phyloP scores from a whole-genome alignment of 2,797 vertebrate species.

The Rhabdophis nuchalis region DNA sequence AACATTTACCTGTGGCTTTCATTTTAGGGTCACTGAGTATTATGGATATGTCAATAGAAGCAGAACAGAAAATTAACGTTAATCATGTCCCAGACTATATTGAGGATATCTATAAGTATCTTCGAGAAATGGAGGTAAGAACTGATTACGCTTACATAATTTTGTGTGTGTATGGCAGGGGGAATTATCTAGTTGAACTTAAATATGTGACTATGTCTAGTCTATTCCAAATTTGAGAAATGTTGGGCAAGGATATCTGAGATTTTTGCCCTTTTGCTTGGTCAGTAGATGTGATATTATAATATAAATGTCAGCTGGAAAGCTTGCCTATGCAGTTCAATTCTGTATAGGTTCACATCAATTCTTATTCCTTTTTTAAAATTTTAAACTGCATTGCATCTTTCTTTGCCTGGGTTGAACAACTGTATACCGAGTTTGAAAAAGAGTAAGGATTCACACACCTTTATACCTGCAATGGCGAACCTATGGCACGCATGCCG shows the following conservation, averaged over 20 bases:
- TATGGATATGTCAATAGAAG: slow-evolving; percentile 89
- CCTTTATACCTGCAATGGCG: too few relatives aligned
- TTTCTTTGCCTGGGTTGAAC: not conserved
- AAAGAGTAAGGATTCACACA: too few relatives aligned
- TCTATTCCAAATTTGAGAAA: not conserved
- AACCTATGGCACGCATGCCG: too few relatives aligned
- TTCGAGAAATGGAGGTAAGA: slow-evolving; percentile 91
- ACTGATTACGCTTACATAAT: too few relatives aligned
- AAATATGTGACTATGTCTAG: not conserved
- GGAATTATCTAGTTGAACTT: not conserved
- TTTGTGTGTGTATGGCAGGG: too few relatives aligned
- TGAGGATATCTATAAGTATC: slow-evolving; percentile 84
- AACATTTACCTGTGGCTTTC: slow-evolving; percentile 11
- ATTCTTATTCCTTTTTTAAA: not conserved
- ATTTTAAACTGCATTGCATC: not conserved
- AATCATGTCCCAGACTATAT: slow-evolving; percentile 86
- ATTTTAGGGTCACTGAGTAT: slow-evolving; percentile 85
- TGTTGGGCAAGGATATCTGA: not conserved
- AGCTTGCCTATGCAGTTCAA: not conserved
- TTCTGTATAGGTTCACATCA: not conserved
- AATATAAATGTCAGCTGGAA: not conserved
- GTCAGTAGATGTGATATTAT: not conserved
- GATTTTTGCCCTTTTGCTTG: not conserved
- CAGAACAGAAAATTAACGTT: slow-evolving; percentile 77
- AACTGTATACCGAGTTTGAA: not conserved